A percentile compares a stretch with the other conserved stretches of the same genome.
Evolutionary conservation across 1,140 invertebrate species (phyloP).

Genomic region (Saccostrea echinata): DNA sequence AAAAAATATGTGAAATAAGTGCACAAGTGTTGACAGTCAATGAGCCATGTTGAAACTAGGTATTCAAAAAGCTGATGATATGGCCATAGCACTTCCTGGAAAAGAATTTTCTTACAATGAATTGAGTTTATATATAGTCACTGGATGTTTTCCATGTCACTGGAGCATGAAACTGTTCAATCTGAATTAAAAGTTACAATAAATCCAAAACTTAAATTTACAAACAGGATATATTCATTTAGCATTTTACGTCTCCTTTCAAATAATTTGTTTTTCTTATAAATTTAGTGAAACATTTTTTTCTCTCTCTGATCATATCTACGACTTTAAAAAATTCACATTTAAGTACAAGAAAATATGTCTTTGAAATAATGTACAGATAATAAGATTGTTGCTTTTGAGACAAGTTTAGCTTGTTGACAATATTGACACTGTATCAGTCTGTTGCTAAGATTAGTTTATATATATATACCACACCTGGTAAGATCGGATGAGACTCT

Average conservation of each 20-base stretch:
- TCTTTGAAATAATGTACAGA: too few species aligned
- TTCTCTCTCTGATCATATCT: too few species aligned
- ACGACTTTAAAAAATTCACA: too few species aligned
- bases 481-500: constrained; percentile 37
- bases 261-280: too few species aligned
- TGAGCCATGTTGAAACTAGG: background rate
- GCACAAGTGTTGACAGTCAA: background rate
- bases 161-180: background rate
- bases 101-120: background rate
- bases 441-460: background rate
- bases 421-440: too few species aligned
- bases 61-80: background rate
- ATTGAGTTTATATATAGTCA: too few species aligned
- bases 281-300: too few species aligned
- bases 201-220: background rate
- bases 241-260: too few species aligned
- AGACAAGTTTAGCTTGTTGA: too few species aligned
- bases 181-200: background rate
- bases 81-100: background rate
- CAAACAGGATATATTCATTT: background rate
- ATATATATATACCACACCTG: background rate
- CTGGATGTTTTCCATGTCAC: background rate
- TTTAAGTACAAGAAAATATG: too few species aligned
- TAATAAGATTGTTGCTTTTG: too few species aligned
- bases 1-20: background rate